phyloP scores from a whole-genome alignment of 2,888 invertebrate genomes.

The Scaptomyza tumidula region DNA sequence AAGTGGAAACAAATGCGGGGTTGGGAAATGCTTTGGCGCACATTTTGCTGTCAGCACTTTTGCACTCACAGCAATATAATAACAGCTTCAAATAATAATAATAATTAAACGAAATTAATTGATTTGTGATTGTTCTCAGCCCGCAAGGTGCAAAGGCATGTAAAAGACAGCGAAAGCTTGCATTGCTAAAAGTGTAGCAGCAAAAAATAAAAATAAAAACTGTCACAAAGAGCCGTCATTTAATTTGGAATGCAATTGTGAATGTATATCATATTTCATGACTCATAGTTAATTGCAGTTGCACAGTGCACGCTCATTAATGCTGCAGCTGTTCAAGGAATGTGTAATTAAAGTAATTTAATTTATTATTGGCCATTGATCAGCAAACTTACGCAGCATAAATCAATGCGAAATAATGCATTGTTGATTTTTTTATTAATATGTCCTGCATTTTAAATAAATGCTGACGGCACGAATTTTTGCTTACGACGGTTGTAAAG shows the following conservation, averaged over 20 bases:
- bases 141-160: slow-evolving; percentile 10
- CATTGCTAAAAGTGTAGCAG: neutral
- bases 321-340: slow-evolving; percentile 54
- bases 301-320: slow-evolving; percentile 50
- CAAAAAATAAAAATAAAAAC: slow-evolving; percentile 17
- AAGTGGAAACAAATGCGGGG: neutral
- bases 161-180: slow-evolving; percentile 7
- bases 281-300: slow-evolving; percentile 28
- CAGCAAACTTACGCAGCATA: slow-evolving; percentile 71
- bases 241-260: slow-evolving; percentile 61
- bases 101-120: slow-evolving; percentile 65
- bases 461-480: slow-evolving; percentile 56
- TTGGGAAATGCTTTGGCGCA: slow-evolving; percentile 3
- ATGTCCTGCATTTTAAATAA: slow-evolving; percentile 45
- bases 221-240: slow-evolving; percentile 65
- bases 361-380: slow-evolving; percentile 79
- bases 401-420: slow-evolving; percentile 62
- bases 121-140: slow-evolving; percentile 55
- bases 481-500: slow-evolving; percentile 9
- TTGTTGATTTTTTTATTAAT: slow-evolving; percentile 23
- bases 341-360: slow-evolving; percentile 76
- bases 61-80: slow-evolving; percentile 38
- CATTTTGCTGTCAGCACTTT: slow-evolving; percentile 55
- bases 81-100: slow-evolving; percentile 44
- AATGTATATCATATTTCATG: slow-evolving; percentile 65